Evolutionary conservation across 2,888 invertebrate genomes (phyloP).

Genomic region (Ecdyonurus torrentis): DNA sequence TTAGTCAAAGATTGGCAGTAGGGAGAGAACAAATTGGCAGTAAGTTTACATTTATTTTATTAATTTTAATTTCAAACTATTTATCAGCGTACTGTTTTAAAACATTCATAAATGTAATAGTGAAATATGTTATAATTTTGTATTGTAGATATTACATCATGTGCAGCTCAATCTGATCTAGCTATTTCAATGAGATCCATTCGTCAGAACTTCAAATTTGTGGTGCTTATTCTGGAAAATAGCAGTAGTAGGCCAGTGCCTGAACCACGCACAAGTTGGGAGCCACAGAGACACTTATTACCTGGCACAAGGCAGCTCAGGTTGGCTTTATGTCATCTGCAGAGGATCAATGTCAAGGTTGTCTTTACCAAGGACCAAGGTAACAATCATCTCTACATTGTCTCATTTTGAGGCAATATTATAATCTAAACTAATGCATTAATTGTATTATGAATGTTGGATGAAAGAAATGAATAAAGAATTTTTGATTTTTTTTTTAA

Average conservation of each 20-base stretch:
- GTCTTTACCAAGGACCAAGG: background rate
- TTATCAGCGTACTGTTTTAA: background rate
- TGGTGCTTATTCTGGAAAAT: background rate
- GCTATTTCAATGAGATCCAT: background rate
- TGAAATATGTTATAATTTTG: no score
- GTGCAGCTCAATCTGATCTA: background rate
- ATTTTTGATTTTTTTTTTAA: no score
- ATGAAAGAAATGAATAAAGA: no score
- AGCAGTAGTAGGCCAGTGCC: background rate
- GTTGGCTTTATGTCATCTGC: background rate
- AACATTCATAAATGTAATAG: no score
- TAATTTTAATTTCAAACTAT: background rate
- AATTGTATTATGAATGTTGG: no score
- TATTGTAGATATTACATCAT: background rate
- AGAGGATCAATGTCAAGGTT: background rate
- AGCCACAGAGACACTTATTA: background rate
- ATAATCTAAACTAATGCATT: no score
- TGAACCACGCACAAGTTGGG: background rate
- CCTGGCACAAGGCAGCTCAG: background rate
- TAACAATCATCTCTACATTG: no score
- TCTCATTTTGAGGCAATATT: no score
- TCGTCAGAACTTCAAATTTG: background rate
- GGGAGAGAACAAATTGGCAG: background rate
- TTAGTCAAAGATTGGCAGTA: background rate
- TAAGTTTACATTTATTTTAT: background rate